Conservation (phyloP, 2,888 invertebrate genomes). For the Poecilobothrus nobilitatus region DNA sequence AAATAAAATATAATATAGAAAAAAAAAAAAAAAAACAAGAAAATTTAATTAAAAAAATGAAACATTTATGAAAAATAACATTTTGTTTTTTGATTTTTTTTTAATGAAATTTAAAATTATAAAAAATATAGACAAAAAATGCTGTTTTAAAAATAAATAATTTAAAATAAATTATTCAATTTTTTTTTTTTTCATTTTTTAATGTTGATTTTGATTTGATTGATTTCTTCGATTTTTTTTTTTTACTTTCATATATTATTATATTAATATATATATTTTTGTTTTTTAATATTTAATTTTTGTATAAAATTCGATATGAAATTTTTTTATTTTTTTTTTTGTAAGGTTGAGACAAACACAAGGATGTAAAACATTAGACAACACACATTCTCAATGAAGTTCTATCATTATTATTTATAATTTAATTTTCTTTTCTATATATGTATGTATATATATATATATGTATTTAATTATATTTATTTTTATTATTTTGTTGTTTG, state of each 20-base stretch:
- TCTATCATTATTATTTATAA: constrained; percentile 39
- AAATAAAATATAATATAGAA: constrained; percentile 2
- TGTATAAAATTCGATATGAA: constrained; percentile 31
- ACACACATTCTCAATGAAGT: constrained; percentile 62
- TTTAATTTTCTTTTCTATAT: constrained; percentile 35
- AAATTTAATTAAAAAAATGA: too few species aligned
- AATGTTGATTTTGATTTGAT: neutral
- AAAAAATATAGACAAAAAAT: too few species aligned
- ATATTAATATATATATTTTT: constrained; percentile 20
- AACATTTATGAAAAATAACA: constrained; percentile 13
- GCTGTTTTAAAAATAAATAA: too few species aligned
- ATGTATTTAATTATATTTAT: constrained; percentile 12
- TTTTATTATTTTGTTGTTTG: constrained; percentile 25
- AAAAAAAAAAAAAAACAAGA: constrained; percentile 16
- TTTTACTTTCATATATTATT: constrained; percentile 17
- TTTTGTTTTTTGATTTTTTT: constrained; percentile 23
- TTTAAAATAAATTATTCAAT: constrained; percentile 16
- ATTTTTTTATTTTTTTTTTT: constrained; percentile 21
- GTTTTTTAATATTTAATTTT: constrained; percentile 28
- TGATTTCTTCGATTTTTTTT: constrained; percentile 19
- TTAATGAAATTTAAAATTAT: constrained; percentile 35
- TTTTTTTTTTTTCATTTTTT: constrained; percentile 9
- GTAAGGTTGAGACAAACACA: constrained; percentile 73
- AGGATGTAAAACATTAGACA: constrained; percentile 79
- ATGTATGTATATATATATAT: neutral